phyloP scores from a whole-genome alignment of 2,797 vertebrate genomes.

The Hapalemur alaotrensis region DNA sequence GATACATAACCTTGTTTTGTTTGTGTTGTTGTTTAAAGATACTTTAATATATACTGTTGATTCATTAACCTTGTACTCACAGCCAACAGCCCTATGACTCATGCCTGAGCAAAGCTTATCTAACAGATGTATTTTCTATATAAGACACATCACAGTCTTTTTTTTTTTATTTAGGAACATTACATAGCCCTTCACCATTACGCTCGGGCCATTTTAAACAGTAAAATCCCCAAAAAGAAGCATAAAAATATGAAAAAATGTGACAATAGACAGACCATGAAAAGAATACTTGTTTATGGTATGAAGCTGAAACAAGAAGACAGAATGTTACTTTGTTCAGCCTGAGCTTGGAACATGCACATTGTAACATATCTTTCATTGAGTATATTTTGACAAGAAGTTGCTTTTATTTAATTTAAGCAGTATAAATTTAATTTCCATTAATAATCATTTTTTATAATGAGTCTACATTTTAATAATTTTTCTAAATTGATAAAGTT shows the following conservation, averaged over 20 bases:
- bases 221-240: not conserved
- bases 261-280: not conserved
- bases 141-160: not conserved
- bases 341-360: not conserved
- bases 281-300: not conserved
- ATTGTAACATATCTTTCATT: not conserved
- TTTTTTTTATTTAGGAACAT: not conserved
- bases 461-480: not conserved
- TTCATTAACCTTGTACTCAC: not conserved
- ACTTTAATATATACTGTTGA: not conserved
- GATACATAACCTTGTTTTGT: not conserved
- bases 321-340: not conserved
- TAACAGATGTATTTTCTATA: not conserved
- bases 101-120: not conserved
- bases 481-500: not conserved
- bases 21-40: not conserved
- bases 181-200: not conserved
- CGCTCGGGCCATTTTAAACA: not conserved
- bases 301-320: not conserved
- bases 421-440: not conserved
- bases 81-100: not conserved
- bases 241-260: not conserved
- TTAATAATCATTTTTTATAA: not conserved
- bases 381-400: not conserved
- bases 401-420: slow-evolving; percentile 12